phyloP scores from a whole-genome alignment of 2,888 invertebrate genomes.

The Mylabris sibirica region DNA sequence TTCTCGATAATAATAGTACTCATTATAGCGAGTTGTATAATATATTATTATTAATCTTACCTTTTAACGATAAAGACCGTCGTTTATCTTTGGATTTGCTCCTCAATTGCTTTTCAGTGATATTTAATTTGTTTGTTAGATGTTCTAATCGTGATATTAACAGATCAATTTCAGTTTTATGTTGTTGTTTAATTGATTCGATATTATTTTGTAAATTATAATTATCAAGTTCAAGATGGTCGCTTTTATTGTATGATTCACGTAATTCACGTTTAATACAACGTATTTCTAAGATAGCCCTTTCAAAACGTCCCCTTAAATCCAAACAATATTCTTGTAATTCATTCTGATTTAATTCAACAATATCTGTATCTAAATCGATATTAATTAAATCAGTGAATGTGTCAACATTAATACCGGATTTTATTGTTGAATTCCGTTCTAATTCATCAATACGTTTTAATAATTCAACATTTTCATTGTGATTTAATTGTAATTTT shows the following conservation, averaged over 20 bases:
- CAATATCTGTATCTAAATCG: conserved; percentile 77
- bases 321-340: conserved; percentile 84
- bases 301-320: conserved; percentile 77
- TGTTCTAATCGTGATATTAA: conserved; percentile 87
- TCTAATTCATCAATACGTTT: conserved; percentile 77
- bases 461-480: conserved; percentile 80
- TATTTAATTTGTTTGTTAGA: conserved; percentile 80
- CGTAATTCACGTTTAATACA: conserved; percentile 82
- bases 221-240: conserved; percentile 81
- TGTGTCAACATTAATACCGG: conserved; percentile 75
- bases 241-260: conserved; percentile 81
- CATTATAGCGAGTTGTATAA: too few species aligned
- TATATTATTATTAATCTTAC: too few species aligned
- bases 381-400: conserved; percentile 82
- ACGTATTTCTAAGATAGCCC: conserved; percentile 83
- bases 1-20: too few species aligned
- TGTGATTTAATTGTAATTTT: conserved; percentile 72
- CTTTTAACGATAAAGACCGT: conserved; percentile 83
- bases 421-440: conserved; percentile 66
- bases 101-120: conserved; percentile 83
- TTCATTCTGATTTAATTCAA: conserved; percentile 76
- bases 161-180: conserved; percentile 76
- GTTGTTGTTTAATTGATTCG: conserved; percentile 69
- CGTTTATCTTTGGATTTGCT: conserved; percentile 80
- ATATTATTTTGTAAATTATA: conserved; percentile 78